Evolutionary conservation across 1,140 invertebrate genomes (phyloP).

Genomic region (Phymastichus coffea): DNA sequence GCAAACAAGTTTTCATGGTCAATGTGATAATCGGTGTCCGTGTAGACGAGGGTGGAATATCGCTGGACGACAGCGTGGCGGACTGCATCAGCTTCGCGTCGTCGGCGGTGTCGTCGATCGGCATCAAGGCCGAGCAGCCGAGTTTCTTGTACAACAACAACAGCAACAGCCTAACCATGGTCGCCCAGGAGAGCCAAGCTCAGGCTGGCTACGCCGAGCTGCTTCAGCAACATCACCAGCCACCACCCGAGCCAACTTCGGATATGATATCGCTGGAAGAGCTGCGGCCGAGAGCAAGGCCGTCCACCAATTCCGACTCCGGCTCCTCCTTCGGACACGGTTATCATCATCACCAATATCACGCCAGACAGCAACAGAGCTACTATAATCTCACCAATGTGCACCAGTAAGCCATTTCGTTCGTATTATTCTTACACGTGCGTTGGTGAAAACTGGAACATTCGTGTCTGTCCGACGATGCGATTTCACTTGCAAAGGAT

Average conservation of each 20-base stretch:
- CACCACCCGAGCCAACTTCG: slow-evolving; percentile 21
- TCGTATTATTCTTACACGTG: background rate
- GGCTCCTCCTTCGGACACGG: too few relatives aligned
- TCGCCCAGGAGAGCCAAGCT: slow-evolving; percentile 33
- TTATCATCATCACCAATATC: background rate
- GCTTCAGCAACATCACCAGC: slow-evolving; percentile 26
- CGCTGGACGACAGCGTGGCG: slow-evolving; percentile 36
- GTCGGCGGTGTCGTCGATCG: background rate
- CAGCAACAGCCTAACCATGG: slow-evolving; percentile 33
- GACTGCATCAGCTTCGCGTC: background rate
- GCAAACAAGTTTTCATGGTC: too few relatives aligned
- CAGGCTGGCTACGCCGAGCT: slow-evolving; percentile 31
- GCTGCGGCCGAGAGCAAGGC: slow-evolving; percentile 38
- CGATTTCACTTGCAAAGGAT: too few relatives aligned
- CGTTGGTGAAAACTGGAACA: too few relatives aligned
- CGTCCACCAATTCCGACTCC: background rate
- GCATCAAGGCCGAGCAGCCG: background rate
- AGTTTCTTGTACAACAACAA: background rate
- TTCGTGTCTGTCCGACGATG: too few relatives aligned
- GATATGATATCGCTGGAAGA: slow-evolving; percentile 45
- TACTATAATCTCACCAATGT: slow-evolving; percentile 47
- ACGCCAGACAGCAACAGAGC: background rate
- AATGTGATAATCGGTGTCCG: too few relatives aligned
- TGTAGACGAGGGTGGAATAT: slow-evolving; percentile 45
- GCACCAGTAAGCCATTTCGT: slow-evolving; percentile 46